Evolutionary conservation across 2,113 vertebrate species (phyloP), one percentile per base, ranked within the genome.

Genomic region (Otis tarda): DNA sequence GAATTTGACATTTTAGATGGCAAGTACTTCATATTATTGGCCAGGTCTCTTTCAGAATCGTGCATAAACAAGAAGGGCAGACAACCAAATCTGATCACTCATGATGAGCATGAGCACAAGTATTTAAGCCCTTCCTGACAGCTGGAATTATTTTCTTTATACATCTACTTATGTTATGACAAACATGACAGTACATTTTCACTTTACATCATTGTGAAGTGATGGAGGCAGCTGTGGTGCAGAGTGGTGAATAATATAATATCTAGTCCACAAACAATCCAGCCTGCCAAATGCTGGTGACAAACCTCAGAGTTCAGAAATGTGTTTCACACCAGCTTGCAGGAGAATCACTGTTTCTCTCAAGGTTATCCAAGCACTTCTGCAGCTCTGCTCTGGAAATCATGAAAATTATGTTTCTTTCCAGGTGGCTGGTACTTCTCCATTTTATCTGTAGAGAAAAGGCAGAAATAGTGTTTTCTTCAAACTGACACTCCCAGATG

Each of bases 101-200:
- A 37, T 22, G 8, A 84, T 82, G 47, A 83, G 23, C 21, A 4
- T 2, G 1, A 78, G 28, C 69, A 78, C 25, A 85, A 84, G 74
- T 30, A 68, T 70, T 84, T 89, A 80, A 77, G 31, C 47, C 30
- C 81, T 49, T 61, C 16, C 39, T 0, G 1, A 90, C 39, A 84
- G 39, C 73, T 91, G 73, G 80, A 53, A 83, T 89, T 87, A 89
- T 92, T 94, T 87, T 80, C 68, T 63, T 92, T 83, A 77, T 50
- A 94, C 94, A 97, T 91, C 60, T 89, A 70, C 92, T 96, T 83
- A 90, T 9, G 5, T 80, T 76, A 73, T 83, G 63, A 81, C 68
- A 95, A 75, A 92, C 43, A 57, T 60, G 81, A 90, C 77, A 94
- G 52, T 22, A 60, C 14, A 27, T 94, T 97, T 96, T 96, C 95